Conservation (phyloP, 2,888 invertebrate species). For the Lypha dubia region DNA sequence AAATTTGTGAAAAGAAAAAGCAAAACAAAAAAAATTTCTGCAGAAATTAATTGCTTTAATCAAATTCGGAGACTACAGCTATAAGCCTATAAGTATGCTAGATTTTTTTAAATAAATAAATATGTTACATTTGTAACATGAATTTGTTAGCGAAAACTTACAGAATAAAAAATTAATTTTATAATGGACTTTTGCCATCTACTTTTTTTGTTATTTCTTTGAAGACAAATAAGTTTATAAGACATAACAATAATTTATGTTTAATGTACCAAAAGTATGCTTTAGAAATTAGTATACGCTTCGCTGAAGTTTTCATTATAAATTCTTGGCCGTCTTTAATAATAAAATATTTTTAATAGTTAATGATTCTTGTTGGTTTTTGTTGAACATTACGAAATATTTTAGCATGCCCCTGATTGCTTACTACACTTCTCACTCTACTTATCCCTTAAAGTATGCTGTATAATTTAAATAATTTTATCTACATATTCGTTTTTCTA, state of each 20-base stretch:
- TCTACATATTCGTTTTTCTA: conserved; percentile 38
- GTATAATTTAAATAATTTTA: conserved; percentile 49
- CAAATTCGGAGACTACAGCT: neutral
- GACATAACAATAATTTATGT: neutral
- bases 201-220: neutral
- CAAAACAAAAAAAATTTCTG: conserved; percentile 30
- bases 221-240: neutral
- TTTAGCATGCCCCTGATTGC: neutral
- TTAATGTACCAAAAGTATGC: conserved; percentile 26
- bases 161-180: neutral
- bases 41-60: conserved; percentile 55
- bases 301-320: neutral
- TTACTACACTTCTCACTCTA: neutral
- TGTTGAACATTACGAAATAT: neutral
- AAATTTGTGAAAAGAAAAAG: conserved; percentile 1
- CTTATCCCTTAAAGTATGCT: conserved; percentile 26
- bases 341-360: neutral
- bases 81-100: conserved; percentile 32
- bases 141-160: neutral
- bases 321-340: neutral
- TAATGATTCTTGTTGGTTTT: neutral
- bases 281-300: conserved; percentile 4
- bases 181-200: neutral
- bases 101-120: neutral
- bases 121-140: neutral